A percentile compares a stretch with the other conserved stretches of the same genome.
These are phyloP conservation scores for Pipa parva DNA, from an alignment of 2,113 vertebrate genomes.

Conservation along the genomic window DNA sequence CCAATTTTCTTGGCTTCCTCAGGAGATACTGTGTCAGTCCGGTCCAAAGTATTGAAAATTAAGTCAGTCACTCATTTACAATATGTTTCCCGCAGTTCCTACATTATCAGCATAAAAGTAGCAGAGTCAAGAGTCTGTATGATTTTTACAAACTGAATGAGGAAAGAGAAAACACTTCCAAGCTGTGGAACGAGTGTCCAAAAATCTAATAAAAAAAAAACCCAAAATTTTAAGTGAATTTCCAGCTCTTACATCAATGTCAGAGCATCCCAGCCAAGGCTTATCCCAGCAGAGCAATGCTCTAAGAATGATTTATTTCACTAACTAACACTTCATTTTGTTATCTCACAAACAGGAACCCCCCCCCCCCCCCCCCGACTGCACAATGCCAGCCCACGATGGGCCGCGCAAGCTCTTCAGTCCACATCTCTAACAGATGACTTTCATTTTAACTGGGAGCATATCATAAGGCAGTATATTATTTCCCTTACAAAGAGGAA, in stretches of 20 bases:
- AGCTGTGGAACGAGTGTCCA: constrained; percentile 10
- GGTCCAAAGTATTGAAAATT: too few species aligned
- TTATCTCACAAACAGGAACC: not conserved
- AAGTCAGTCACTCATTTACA: too few species aligned
- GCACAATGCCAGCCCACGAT: not conserved
- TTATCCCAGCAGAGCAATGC: constrained; percentile 5
- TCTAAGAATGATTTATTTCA: constrained; percentile 11
- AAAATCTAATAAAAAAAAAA: constrained; percentile 10
- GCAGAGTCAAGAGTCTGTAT: not conserved
- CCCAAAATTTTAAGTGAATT: constrained; percentile 12
- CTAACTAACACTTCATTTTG: constrained; percentile 11
- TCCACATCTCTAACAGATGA: too few species aligned
- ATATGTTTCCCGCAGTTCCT: not conserved
- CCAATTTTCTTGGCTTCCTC: too few species aligned
- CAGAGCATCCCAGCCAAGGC: constrained; percentile 17
- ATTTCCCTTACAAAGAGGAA: too few species aligned
- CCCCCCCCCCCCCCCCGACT: not conserved
- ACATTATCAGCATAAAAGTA: not conserved
- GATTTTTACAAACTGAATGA: constrained; percentile 3
- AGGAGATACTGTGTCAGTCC: too few species aligned
- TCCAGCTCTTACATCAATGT: constrained; percentile 31
- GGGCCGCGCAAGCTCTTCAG: too few species aligned
- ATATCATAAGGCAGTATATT: too few species aligned
- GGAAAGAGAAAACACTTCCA: not conserved
- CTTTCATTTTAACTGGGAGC: too few species aligned